A percentile compares a stretch with the other conserved stretches of the same genome.
These are phyloP conservation scores for Microtus obscurus DNA, from an alignment of 2,797 vertebrate species.

Conservation along the genomic window DNA sequence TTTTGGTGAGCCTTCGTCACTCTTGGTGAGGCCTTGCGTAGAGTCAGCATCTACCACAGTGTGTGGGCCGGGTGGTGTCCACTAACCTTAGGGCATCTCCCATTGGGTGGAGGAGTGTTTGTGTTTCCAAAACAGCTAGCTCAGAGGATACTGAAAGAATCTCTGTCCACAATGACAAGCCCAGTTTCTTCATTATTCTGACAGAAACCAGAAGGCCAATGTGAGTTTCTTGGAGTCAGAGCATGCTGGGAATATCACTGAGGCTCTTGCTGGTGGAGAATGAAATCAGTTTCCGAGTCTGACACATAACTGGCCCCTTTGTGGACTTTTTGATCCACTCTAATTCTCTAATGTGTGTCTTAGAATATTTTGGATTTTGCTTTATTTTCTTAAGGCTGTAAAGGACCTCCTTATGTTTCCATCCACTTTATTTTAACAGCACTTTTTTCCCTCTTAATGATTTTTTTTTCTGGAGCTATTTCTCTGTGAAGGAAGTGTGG, in stretches of 20 bases:
- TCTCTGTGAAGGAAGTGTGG: slow-evolving; percentile 47
- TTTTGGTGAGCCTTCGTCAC: too few species aligned
- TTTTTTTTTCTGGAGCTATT: slow-evolving; percentile 68
- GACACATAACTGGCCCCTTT: slow-evolving; percentile 51
- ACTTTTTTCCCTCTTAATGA: slow-evolving; percentile 70
- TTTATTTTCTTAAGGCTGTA: slow-evolving; percentile 79
- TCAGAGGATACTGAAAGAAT: neutral
- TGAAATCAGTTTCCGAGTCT: slow-evolving; percentile 38
- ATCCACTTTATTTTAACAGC: slow-evolving; percentile 75
- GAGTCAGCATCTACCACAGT: neutral
- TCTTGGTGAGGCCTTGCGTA: neutral
- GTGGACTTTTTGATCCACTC: slow-evolving; percentile 68
- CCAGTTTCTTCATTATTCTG: neutral
- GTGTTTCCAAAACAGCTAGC: neutral
- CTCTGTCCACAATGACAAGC: slow-evolving; percentile 38
- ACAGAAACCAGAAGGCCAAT: slow-evolving; percentile 31
- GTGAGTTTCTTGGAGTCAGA: slow-evolving; percentile 36
- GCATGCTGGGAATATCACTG: neutral
- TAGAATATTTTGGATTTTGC: slow-evolving; percentile 73
- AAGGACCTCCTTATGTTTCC: slow-evolving; percentile 76
- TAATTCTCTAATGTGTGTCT: slow-evolving; percentile 78
- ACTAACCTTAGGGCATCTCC: neutral
- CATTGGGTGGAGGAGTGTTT: neutral
- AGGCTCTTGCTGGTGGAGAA: slow-evolving; percentile 18
- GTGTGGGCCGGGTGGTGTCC: neutral